Conservation (phyloP, 2,888 invertebrate species). For the Drosophila nigricruria region DNA sequence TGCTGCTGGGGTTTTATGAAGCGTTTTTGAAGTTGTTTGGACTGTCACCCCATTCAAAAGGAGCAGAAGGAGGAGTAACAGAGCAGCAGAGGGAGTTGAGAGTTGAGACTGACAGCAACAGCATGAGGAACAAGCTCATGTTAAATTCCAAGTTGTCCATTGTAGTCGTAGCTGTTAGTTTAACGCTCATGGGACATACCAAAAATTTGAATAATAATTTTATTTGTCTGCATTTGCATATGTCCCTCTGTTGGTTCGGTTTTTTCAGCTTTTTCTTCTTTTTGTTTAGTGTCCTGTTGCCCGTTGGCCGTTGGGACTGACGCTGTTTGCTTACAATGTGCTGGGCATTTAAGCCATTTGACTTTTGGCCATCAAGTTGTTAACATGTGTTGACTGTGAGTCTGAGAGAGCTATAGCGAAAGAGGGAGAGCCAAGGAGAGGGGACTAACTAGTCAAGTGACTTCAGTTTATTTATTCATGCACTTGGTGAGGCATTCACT, state of each 20-base stretch:
- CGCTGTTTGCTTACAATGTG: constrained; percentile 74
- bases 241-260: constrained; percentile 40
- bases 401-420: neutral
- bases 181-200: constrained; percentile 79
- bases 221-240: constrained; percentile 78
- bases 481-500: constrained; percentile 77
- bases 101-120: constrained; percentile 2
- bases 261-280: constrained; percentile 7
- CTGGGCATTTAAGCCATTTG: constrained; percentile 76
- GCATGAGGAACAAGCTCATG: constrained; percentile 28
- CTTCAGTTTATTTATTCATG: constrained; percentile 78
- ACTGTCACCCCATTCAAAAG: constrained; percentile 54
- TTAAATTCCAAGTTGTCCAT: constrained; percentile 63
- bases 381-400: constrained; percentile 74
- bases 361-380: constrained; percentile 79
- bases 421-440: constrained; percentile 4
- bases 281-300: constrained; percentile 22
- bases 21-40: constrained; percentile 54
- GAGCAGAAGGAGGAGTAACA: too few species aligned
- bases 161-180: constrained; percentile 72
- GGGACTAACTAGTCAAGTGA: constrained; percentile 56
- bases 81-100: too few species aligned
- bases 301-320: constrained; percentile 16
- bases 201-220: constrained; percentile 81
- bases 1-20: constrained; percentile 61